phyloP scores from a whole-genome alignment of 2,888 invertebrate species.

The Torymus auratus region DNA sequence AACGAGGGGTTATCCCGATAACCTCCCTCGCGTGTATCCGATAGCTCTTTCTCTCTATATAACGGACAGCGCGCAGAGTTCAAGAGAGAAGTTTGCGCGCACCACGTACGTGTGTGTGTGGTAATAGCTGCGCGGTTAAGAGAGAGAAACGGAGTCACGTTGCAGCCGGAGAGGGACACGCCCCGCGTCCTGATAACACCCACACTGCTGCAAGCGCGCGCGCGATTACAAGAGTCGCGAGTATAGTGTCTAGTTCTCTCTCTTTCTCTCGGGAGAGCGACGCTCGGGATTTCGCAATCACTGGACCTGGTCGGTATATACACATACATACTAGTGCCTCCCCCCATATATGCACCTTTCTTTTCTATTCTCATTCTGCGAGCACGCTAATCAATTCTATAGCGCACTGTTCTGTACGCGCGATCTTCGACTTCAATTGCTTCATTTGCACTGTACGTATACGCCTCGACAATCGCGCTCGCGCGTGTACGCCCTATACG shows the following conservation, averaged over 20 bases:
- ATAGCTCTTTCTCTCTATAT: conserved; percentile 22
- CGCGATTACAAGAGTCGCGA: conserved; percentile 36
- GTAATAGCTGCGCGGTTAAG: conserved; percentile 30
- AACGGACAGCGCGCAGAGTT: too few species aligned
- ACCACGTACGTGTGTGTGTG: conserved; percentile 32
- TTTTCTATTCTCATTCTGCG: conserved; percentile 52
- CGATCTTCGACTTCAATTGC: conserved; percentile 46
- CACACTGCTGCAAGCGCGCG: conserved; percentile 69
- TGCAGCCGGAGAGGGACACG: conserved; percentile 69
- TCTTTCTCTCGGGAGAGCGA: conserved; percentile 9
- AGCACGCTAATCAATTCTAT: conserved; percentile 50
- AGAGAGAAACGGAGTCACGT: conserved; percentile 55
- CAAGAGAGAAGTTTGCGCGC: not conserved
- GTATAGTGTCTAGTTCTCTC: conserved; percentile 17
- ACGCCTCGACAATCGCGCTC: conserved; percentile 30
- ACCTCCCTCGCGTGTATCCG: conserved; percentile 45
- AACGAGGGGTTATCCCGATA: conserved; percentile 49
- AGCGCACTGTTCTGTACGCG: not conserved
- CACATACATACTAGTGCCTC: not conserved
- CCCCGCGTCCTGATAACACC: conserved; percentile 76
- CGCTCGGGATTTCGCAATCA: conserved; percentile 67
- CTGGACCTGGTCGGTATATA: conserved; percentile 45
- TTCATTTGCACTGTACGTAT: conserved; percentile 36
- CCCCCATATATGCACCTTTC: conserved; percentile 46
- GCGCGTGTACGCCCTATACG: not conserved